Percentiles rank a stretch among this genome's conserved stretches.
phyloP scores from a whole-genome alignment of 2,797 vertebrate genomes.

The Fistularia commersonii region DNA sequence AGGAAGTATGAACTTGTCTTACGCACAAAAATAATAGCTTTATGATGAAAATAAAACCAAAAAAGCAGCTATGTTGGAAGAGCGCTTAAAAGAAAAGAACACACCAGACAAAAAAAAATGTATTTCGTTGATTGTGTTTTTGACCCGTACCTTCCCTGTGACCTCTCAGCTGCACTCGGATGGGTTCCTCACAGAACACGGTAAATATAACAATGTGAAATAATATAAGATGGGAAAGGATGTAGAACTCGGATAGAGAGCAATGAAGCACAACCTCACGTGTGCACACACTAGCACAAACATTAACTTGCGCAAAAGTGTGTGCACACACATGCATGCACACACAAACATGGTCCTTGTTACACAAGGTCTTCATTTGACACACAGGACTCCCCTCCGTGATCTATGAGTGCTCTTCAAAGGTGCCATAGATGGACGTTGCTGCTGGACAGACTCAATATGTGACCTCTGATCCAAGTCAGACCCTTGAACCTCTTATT shows the following conservation, averaged over 20 bases:
- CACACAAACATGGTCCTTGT: conserved; percentile 46
- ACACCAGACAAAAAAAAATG: no score
- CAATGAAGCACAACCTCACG: not conserved
- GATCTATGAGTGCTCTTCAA: conserved; percentile 67
- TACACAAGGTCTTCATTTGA: conserved; percentile 68
- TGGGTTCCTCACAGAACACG: no score
- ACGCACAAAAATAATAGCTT: no score
- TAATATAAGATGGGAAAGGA: no score
- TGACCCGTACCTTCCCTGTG: conserved; percentile 1
- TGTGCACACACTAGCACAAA: conserved; percentile 3
- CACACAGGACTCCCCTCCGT: conserved; percentile 61
- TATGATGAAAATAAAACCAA: no score
- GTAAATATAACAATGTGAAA: no score
- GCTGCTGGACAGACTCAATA: conserved; percentile 67
- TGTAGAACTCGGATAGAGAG: no score
- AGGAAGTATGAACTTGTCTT: no score
- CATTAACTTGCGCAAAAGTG: conserved; percentile 23
- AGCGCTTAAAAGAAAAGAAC: no score
- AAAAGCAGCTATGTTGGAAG: no score
- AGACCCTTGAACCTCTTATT: conserved; percentile 43
- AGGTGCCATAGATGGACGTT: conserved; percentile 62
- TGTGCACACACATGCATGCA: conserved; percentile 28
- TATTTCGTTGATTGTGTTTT: not conserved
- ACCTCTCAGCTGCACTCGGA: no score
- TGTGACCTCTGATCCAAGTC: conserved; percentile 66